phyloP scores from a whole-genome alignment of 2,113 vertebrate species.

The Hepsetus odoe region DNA sequence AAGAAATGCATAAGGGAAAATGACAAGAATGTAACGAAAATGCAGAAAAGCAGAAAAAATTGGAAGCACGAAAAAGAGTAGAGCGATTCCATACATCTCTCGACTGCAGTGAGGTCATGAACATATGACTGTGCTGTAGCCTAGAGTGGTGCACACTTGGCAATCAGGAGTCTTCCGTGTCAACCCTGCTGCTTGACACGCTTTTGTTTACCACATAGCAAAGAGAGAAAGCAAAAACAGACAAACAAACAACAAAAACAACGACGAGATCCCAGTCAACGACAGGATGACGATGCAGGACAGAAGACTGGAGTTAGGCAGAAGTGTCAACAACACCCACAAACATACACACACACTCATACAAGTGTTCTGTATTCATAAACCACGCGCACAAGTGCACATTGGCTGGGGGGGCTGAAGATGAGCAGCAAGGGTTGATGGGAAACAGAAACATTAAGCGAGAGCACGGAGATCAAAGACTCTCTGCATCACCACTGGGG shows the following conservation, averaged over 20 bases:
- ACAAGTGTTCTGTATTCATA: slow-evolving; percentile 30
- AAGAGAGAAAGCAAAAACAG: background rate
- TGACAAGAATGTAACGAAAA: background rate
- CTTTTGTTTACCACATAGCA: background rate
- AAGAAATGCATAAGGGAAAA: background rate
- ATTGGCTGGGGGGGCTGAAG: slow-evolving; percentile 60
- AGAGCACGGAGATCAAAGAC: slow-evolving; percentile 65
- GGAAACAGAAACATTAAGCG: slow-evolving; percentile 70
- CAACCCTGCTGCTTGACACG: background rate
- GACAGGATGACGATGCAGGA: slow-evolving; percentile 39
- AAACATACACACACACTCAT: slow-evolving; percentile 42
- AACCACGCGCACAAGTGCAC: slow-evolving; percentile 42
- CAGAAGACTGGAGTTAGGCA: slow-evolving; percentile 21
- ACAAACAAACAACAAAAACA: background rate
- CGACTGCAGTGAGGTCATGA: slow-evolving; percentile 46
- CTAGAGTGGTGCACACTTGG: slow-evolving; percentile 47
- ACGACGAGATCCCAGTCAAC: background rate
- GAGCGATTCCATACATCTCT: slow-evolving; percentile 56
- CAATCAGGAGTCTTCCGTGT: slow-evolving; percentile 16
- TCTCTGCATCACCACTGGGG: slow-evolving; percentile 61
- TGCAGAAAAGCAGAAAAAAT: slow-evolving; percentile 21
- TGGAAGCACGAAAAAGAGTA: slow-evolving; percentile 30
- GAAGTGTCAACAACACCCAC: slow-evolving; percentile 34
- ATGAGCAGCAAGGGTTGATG: slow-evolving; percentile 72
- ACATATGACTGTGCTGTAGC: slow-evolving; percentile 50